Evolutionary conservation across 2,797 vertebrate species (phyloP), one percentile per base, ranked within the genome.

Genomic region (Spatula clypeata): DNA sequence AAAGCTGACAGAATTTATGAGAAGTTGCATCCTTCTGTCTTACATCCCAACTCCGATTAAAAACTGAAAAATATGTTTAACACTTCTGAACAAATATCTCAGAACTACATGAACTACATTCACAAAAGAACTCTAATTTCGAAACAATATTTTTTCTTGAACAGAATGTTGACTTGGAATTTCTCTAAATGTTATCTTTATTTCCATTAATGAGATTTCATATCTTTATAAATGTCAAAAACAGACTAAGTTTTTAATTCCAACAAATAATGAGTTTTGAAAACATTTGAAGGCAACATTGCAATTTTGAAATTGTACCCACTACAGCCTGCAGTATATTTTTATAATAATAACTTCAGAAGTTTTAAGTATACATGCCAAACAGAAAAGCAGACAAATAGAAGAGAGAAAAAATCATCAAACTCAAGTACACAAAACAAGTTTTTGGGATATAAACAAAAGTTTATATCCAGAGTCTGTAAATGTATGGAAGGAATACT

Each of bases 31-130:
- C 34, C 15, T 67, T 75, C 42, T 83, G 54, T 79, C 69, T 91
- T 45, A 13, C 6, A 64, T 61, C 32, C 26, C 6, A 49, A 13
- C n/a, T 93, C 79, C 83, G 44, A 94, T 91, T 92, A 79, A 87
- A 92, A 88, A 82, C 49, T 75, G 58, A 90, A 93, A 38, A 45
- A 42, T 44, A 69, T 47, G 95, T 94, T 88, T 83, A 71, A 75
- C 83, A 47, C 38, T 40, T 72, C 45, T 31, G 47, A 85, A 47
- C 6, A 85, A 71, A 81, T 55, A 8, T 58, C 8, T 15, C 27
- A 77, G 32, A 53, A 72, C 23, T 53, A 65, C 53, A 55, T 31
- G 38, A 53, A 72, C 23, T 53, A 67, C 55, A 55, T 31, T 81
- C 77, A 82, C 19, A 66, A 77, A 81, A 80, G 2, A 86, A 32